Base-by-base conservation (phyloP, 1,140 invertebrate species). In the Diachasmimorpha longicaudata region DNA sequence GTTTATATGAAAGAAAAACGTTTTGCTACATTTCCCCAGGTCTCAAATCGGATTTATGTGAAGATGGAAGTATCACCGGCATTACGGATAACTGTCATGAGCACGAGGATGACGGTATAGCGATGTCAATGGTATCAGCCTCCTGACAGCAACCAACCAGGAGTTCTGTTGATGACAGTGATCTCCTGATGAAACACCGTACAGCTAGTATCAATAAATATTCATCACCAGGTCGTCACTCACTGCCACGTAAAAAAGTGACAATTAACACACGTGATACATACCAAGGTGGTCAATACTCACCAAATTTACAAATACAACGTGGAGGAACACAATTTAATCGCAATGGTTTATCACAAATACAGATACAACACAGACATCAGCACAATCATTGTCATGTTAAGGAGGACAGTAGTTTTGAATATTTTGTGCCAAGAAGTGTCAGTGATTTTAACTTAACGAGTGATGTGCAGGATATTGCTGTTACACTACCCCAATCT, bases 401-500 rank as follows among this genome's bases (percentile, higher is more conserved):
- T 83, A 83, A 84, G 42, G 84, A 83, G 4, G 91, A 93, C 68
- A 86, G 92, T 36, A 91, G 93, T 70, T 91, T 95, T 48, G 94
- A 95, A 82, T 95, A 95, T 83, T 95, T 95, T 85, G 94, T 95
- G 70, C 94, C 94, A 58, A 90, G 94, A 72, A 95, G 94, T 87
- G 91, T 95, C 25, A 95, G 94, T 83, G 94, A 95, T 83, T 95
- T 95, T 79, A 94, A 95, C 84, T 82, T 95, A 37, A 92, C 93
- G 0, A 86, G 91, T 0, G 90, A 91, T 1, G 90, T 92, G 36
- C 85, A 83, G 9, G 87, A 87, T 39, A 84, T 86, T 14, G 86
- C 91, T 36, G 89, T 90, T 1, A 85, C 91, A 11, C 90, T 90
- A 0, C 85, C 88, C 0, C 83, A 88, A 0, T 83, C 89, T 0